Evolutionary conservation across 2,113 vertebrate genomes (phyloP), one percentile per base, ranked within the genome.

Genomic region (Dendropsophus ebraccatus): DNA sequence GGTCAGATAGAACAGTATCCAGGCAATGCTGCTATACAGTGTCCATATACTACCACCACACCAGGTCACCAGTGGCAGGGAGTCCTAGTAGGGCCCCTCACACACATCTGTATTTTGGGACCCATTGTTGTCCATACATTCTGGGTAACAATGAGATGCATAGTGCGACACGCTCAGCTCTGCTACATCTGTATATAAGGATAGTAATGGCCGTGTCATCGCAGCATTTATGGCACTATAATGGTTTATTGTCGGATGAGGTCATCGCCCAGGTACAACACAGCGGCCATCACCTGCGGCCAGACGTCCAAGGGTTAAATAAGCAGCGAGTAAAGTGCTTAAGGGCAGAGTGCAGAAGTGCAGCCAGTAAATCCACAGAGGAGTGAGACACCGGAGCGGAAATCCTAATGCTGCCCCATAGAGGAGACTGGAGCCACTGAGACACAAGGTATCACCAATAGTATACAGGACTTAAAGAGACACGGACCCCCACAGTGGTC

Each of bases 301-400:
- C n/a, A 77, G 47, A 77, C 25, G 47, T 32, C 13, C 49, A 77
- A 52, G 49, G 77, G 30, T 58, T 56, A 54, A n/a, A 60, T n/a
- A n/a, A n/a, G n/a, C n/a, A n/a, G 77, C 28, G 47, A 25, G 9
- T 41, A 21, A 54, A 25, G 5, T 2, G 23, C 25, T 13, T 54
- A 35, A 19, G n/a, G 77, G 30, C 30, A 79, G 54, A 41, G 77
- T 41, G 5, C 50, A n/a, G 14, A 0, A 56, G 72, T 7, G 45
- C 41, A 52, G 16, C 11, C 17, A 1, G 14, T 41, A 70, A 16
- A 32, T 1, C 62, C 62, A 65, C 56, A 60, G 56, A 25, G 56
- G 25, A 25, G 4, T 0, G 56, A n/a, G 5, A 10, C 2, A 2
- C 13, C 12, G 25, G 58, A 13, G 13, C 58, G 13, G 28, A 62